Evolutionary conservation across 1,140 invertebrate genomes (phyloP), one percentile per base, ranked within the genome.

Genomic region (Aphelenchoides avenae): DNA sequence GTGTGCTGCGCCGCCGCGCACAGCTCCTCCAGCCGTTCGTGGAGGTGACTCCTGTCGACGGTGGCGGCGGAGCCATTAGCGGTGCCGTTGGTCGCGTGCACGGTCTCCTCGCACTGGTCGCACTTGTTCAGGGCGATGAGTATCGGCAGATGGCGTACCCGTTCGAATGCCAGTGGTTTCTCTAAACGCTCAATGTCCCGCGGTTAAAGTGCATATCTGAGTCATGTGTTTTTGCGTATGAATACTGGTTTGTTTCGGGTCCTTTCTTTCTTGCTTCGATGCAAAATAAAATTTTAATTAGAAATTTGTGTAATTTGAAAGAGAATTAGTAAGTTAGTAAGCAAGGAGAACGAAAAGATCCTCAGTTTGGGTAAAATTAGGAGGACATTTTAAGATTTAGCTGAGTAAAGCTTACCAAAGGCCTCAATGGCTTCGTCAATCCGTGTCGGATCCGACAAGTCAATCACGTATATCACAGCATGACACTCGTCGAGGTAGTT

Each of bases 401-500:
- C 13, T 30, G 26, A n/a, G 6, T 39, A 2, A n/a, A 20, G 2
- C 15, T 82, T 84, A 94, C 91, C 91, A 84, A 97, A 97, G 31
- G 91, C 90, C 81, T 87, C 84, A 81, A 93, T 94, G 7, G 92
- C 95, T 80, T 95, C 91, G 60, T 90, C 85, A 77, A 98, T 86
- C 75, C 92, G 83, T 27, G 94, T 89, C 74, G 87, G 84, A 77
- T 98, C 93, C 58, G 89, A 89, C 6, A 91, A 93, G 80, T 99
- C 94, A 37, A 97, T 88, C 53, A 98, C 90, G 77, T 95, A 98
- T 70, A 98, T 94, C n/a, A 98, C 85, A 55, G 87, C 93, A 82
- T 98, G 92, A 43, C 88, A 95, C 80, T 99, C 94, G 34, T 90
- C 88, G 82, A 95, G 97, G 81, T 98, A 97, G 86, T 96, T 97